Evolutionary conservation across 2,888 invertebrate species (phyloP).

Genomic region (Isotomurus palustris): DNA sequence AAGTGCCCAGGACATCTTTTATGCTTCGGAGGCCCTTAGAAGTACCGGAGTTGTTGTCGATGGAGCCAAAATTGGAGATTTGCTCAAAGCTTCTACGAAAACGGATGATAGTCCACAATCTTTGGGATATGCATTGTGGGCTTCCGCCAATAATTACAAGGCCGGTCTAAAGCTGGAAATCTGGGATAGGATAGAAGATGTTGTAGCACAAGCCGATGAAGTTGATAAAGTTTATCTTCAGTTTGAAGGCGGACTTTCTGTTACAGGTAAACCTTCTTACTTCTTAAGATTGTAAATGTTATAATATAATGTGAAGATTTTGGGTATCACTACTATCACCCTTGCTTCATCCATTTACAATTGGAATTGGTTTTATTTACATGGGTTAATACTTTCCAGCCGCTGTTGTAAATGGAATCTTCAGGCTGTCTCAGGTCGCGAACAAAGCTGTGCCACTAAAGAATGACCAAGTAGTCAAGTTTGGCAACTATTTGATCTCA

Average conservation of each 20-base stretch:
- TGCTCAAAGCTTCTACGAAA: slow-evolving; percentile 38
- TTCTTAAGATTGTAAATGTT: too few relatives aligned
- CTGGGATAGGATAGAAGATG: slow-evolving; percentile 75
- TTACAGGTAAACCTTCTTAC: slow-evolving; percentile 58
- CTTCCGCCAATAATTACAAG: slow-evolving; percentile 28
- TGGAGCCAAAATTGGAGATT: slow-evolving; percentile 35
- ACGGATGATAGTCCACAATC: slow-evolving; percentile 40
- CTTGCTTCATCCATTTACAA: neutral
- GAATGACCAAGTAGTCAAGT: slow-evolving; percentile 72
- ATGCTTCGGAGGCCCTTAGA: slow-evolving; percentile 34
- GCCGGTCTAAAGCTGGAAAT: slow-evolving; percentile 37
- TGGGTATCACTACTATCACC: neutral
- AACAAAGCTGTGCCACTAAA: slow-evolving; percentile 66
- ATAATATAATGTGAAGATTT: neutral
- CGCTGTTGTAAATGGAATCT: slow-evolving; percentile 60
- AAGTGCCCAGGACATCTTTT: slow-evolving; percentile 37
- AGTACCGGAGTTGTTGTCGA: slow-evolving; percentile 33
- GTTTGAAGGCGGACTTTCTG: slow-evolving; percentile 85
- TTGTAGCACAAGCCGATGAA: slow-evolving; percentile 93
- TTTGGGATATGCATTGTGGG: slow-evolving; percentile 42
- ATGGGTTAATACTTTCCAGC: slow-evolving; percentile 49
- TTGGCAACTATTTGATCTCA: slow-evolving; percentile 83
- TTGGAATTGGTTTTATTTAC: neutral
- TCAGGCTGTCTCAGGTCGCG: slow-evolving; percentile 59
- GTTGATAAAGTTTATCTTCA: slow-evolving; percentile 80